These are phyloP conservation scores for Gobionotothen gibberifrons DNA, from an alignment of 2,797 vertebrate species.

Conservation along the genomic window DNA sequence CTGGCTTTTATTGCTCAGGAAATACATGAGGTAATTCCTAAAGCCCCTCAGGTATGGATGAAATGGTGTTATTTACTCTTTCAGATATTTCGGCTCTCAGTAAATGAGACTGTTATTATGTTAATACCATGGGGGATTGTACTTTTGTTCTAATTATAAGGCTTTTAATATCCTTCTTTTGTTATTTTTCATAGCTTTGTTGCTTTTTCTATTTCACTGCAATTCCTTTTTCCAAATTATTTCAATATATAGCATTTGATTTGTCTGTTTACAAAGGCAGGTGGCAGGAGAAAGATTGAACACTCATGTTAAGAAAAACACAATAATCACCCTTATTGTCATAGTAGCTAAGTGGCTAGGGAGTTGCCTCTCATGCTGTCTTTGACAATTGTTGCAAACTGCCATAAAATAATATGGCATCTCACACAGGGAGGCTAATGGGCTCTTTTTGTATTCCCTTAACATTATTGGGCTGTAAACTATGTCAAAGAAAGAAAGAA, in stretches of 20 bases:
- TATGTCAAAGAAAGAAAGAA: slow-evolving; percentile 17
- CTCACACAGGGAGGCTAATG: slow-evolving; percentile 19
- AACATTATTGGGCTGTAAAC: slow-evolving; percentile 20
- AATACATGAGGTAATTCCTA: slow-evolving; percentile 43
- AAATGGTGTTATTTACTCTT: not conserved
- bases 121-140: not conserved
- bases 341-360: not conserved
- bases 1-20: slow-evolving; percentile 49
- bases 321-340: not conserved
- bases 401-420: not conserved
- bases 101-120: not conserved
- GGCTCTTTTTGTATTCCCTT: not conserved
- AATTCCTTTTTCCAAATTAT: not conserved
- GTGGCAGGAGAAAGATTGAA: not conserved
- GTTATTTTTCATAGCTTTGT: not conserved
- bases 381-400: slow-evolving; percentile 2
- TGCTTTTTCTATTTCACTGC: not conserved
- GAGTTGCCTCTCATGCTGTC: not conserved
- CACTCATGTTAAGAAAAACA: not conserved
- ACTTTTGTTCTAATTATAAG: not conserved
- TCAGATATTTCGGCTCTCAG: not conserved
- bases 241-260: not conserved
- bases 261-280: too few relatives aligned
- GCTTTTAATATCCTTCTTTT: not conserved
- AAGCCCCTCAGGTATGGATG: slow-evolving; percentile 36